These are phyloP conservation scores for Peromyscus californicus DNA, from an alignment of 2,113 vertebrate genomes.

Conservation along the genomic window DNA sequence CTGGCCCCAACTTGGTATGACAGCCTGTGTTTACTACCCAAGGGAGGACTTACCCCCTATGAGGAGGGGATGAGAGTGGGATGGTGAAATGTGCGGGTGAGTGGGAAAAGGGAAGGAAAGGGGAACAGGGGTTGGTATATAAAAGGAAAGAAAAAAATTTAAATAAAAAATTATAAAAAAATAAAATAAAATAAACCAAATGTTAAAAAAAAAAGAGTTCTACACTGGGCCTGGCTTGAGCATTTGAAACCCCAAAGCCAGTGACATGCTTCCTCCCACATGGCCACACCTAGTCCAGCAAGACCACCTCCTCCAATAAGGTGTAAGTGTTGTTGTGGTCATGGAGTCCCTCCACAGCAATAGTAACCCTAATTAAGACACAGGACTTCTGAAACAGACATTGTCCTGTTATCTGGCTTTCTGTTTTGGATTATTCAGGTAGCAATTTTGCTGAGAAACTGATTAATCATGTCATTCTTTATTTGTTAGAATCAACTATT, in stretches of 20 bases:
- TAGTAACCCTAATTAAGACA: not conserved
- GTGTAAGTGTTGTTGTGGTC: not conserved
- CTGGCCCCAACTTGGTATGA: too few relatives aligned
- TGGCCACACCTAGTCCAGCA: not conserved
- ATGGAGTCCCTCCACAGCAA: not conserved
- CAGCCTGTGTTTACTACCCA: too few relatives aligned
- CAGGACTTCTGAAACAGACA: not conserved
- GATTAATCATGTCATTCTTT: not conserved
- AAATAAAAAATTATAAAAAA: too few relatives aligned
- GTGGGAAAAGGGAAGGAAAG: too few relatives aligned
- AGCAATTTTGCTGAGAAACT: not conserved
- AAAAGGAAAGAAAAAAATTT: too few relatives aligned
- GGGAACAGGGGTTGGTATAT: too few relatives aligned
- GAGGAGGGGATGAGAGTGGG: too few relatives aligned
- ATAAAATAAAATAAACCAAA: too few relatives aligned
- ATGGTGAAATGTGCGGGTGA: too few relatives aligned
- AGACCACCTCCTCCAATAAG: not conserved
- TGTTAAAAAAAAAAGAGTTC: too few relatives aligned
- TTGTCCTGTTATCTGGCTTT: not conserved
- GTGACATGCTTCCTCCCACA: not conserved
- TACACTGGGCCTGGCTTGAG: not conserved
- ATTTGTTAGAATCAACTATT: slow-evolving; percentile 33
- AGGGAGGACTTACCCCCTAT: too few relatives aligned
- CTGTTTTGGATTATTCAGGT: not conserved
- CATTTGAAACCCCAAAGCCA: not conserved